Evolutionary conservation across 1,140 invertebrate species (phyloP).

Genomic region (Ganaspis sp.): DNA sequence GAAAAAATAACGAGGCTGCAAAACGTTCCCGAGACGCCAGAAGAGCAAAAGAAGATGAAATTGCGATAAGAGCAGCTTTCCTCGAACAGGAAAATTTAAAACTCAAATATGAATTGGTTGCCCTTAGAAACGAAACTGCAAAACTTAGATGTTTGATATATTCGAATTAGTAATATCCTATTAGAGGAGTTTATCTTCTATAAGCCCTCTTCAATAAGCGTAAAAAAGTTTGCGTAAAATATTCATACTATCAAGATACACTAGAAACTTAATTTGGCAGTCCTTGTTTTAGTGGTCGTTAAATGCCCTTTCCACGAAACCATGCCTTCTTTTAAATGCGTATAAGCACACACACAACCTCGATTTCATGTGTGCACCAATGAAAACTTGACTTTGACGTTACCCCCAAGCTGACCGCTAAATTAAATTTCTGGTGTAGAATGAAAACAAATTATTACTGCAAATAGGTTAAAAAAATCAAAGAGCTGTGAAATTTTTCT

Average conservation of each 20-base stretch:
- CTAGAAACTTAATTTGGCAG: too few relatives aligned
- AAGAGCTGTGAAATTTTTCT: constrained; percentile 10
- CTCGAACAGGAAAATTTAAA: constrained; percentile 88
- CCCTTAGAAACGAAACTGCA: constrained; percentile 79
- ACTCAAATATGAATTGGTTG: constrained; percentile 80
- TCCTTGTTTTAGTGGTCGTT: too few relatives aligned
- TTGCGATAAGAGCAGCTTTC: constrained; percentile 90
- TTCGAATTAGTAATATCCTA: constrained; percentile 40
- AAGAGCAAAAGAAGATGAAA: constrained; percentile 93
- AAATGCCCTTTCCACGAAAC: too few relatives aligned
- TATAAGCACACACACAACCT: too few relatives aligned
- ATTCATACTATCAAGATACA: background rate
- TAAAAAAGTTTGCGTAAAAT: constrained; percentile 16
- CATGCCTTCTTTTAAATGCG: too few relatives aligned
- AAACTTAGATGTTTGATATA: constrained; percentile 78
- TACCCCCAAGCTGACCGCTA: too few relatives aligned
- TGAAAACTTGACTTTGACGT: too few relatives aligned
- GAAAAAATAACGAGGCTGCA: constrained; percentile 96
- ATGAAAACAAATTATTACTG: background rate
- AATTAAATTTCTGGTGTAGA: too few relatives aligned
- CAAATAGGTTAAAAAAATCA: background rate
- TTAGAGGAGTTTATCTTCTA: background rate
- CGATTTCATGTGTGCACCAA: too few relatives aligned
- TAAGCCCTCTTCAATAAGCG: background rate
- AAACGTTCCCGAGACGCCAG: constrained; percentile 94